Percentiles rank a stretch among this genome's conserved stretches.
These are phyloP conservation scores for Chaunax sp. DNA, from an alignment of 2,797 vertebrate species.

Conservation along the genomic window DNA sequence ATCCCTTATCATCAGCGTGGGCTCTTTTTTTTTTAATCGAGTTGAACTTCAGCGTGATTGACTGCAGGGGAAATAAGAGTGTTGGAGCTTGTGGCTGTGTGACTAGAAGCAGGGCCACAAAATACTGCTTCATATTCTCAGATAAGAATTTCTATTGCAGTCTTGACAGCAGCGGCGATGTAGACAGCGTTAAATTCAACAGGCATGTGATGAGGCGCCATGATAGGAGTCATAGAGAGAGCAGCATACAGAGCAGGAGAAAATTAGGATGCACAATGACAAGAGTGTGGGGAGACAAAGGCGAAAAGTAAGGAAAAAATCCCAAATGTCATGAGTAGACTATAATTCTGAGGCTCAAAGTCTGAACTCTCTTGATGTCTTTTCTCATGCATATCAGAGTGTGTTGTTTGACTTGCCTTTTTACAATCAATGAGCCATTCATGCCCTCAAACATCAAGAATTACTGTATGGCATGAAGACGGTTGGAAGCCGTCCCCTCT, in stretches of 20 bases:
- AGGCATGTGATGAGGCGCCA: not conserved
- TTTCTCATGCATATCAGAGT: constrained; percentile 45
- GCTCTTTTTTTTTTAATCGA: constrained; percentile 44
- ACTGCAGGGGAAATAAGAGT: constrained; percentile 56
- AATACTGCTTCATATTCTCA: constrained; percentile 33
- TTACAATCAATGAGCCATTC: constrained; percentile 67
- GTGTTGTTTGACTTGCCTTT: constrained; percentile 38
- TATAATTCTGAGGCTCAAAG: constrained; percentile 8
- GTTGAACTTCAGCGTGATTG: constrained; percentile 57
- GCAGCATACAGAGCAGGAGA: not conserved
- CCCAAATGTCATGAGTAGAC: constrained; percentile 16
- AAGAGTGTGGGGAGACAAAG: constrained; percentile 17
- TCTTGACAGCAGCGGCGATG: constrained; percentile 41
- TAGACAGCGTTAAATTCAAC: constrained; percentile 8
- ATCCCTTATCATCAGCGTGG: constrained; percentile 35
- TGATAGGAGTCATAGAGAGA: not conserved
- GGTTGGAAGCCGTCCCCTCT: constrained; percentile 42
- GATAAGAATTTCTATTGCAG: constrained; percentile 52
- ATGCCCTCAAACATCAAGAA: constrained; percentile 60
- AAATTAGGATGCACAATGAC: constrained; percentile 2
- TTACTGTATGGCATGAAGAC: constrained; percentile 47
- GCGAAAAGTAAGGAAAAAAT: constrained; percentile 5
- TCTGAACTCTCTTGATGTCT: constrained; percentile 25
- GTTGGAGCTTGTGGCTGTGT: constrained; percentile 14
- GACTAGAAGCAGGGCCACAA: constrained; percentile 33